Base-by-base conservation (phyloP, 2,888 invertebrate species). In the Cybosia mesomella region DNA sequence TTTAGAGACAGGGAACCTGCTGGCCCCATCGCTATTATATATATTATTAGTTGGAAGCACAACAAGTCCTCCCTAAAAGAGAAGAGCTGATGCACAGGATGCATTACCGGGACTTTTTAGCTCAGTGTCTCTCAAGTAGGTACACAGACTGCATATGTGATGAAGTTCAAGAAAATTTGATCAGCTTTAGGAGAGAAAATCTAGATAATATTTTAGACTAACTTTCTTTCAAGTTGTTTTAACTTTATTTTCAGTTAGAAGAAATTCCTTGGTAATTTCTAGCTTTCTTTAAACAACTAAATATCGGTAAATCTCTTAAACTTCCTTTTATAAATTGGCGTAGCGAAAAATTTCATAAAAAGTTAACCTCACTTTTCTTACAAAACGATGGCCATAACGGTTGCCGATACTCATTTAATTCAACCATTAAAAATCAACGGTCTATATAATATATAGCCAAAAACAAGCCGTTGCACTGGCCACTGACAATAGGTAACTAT, bases 361-460 rank as follows among this genome's bases (percentile, higher is more conserved):
- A 10, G 60, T 32, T 59, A 73, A 76, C 71, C 77, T 76, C 71
- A 81, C 79, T 79, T 82, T 80, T 49, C 69, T 68, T 66, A 79
- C 72, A 85, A 86, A 88, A 85, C 85, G 70, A 75, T 58, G 43
- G 66, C 71, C 58, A 58, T 88, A 89, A 88, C 90, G 85, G 88
- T 84, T 64, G 59, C 63, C 72, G 66, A 72, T 81, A 75, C 79
- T 76, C 83, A 82, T 85, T 87, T 86, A 87, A 91, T 87, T 87
- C 82, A 78, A 87, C 86, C 83, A 87, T 84, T 85, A 83, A 84
- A 83, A 88, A 85, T 82, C 83, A 91, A 86, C 89, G 89, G 90
- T 87, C 80, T 83, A 84, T 80, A 32, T 32, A 58, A n/a, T 49
- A 85, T 82, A 86, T 86, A 85, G 84, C 83, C 73, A 86, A 88